phyloP scores from a whole-genome alignment of 2,797 vertebrate species.

The Lacerta agilis region DNA sequence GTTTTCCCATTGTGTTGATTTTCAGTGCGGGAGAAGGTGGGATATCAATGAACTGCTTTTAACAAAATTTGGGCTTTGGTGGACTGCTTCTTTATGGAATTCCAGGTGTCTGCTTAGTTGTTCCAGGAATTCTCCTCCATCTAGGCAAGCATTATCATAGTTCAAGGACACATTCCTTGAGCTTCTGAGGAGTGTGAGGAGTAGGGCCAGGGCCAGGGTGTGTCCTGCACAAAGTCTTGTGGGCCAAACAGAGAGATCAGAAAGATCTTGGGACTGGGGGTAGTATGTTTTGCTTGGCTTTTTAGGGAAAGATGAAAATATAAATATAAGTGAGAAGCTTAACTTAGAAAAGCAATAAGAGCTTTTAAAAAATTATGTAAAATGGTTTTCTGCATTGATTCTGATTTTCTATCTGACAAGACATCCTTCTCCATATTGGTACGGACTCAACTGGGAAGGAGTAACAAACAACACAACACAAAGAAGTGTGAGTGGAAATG shows the following conservation, averaged over 20 bases:
- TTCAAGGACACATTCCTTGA: too few relatives aligned
- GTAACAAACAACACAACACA: not conserved
- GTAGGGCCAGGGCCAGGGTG: too few relatives aligned
- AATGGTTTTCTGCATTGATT: constrained; percentile 9
- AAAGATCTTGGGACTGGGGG: not conserved
- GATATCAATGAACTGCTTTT: too few relatives aligned
- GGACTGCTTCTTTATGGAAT: too few relatives aligned
- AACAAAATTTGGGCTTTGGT: too few relatives aligned
- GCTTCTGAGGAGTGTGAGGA: too few relatives aligned
- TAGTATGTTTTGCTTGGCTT: not conserved
- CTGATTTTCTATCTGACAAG: constrained; percentile 24
- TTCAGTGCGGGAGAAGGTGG: too few relatives aligned
- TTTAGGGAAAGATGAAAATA: constrained; percentile 32
- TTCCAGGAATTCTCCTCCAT: constrained; percentile 28
- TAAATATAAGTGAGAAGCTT: constrained; percentile 57
- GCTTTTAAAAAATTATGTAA: constrained; percentile 2
- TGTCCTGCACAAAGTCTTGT: too few relatives aligned
- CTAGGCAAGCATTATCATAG: too few relatives aligned
- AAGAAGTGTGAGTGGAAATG: not conserved
- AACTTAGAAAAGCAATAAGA: constrained; percentile 45
- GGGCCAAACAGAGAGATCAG: too few relatives aligned
- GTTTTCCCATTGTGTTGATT: too few relatives aligned
- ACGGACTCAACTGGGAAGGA: not conserved
- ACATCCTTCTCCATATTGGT: not conserved
- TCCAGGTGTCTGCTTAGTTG: too few relatives aligned